A percentile compares a stretch with the other conserved stretches of the same genome.
phyloP scores from a whole-genome alignment of 2,797 vertebrate species.

The Thunnus albacares region DNA sequence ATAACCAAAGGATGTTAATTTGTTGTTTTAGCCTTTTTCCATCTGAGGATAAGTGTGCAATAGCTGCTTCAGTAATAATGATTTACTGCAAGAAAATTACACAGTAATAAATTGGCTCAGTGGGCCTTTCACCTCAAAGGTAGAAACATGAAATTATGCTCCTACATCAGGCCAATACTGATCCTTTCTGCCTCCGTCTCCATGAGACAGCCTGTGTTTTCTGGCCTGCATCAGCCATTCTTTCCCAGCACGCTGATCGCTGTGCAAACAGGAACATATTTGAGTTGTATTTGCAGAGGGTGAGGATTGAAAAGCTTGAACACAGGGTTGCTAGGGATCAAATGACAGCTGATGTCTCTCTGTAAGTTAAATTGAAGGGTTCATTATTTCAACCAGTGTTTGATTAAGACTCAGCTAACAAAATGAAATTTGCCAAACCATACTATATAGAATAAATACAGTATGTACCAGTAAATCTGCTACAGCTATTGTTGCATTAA shows the following conservation, averaged over 20 bases:
- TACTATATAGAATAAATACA: not conserved
- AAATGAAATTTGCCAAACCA: not conserved
- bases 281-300: constrained; percentile 65
- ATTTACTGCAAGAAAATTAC: constrained; percentile 15
- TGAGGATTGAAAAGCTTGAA: constrained; percentile 16
- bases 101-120: constrained; percentile 18
- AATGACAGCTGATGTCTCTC: constrained; percentile 25
- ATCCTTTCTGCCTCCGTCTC: not conserved
- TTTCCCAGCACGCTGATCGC: constrained; percentile 8
- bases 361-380: constrained; percentile 11
- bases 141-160: constrained; percentile 17
- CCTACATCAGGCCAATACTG: not conserved
- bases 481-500: constrained; percentile 8
- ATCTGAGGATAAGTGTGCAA: constrained; percentile 22
- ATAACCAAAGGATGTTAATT: constrained; percentile 20
- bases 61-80: constrained; percentile 9
- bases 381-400: not conserved
- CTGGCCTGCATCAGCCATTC: constrained; percentile 17
- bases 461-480: not conserved
- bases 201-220: constrained; percentile 32
- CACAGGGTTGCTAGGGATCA: constrained; percentile 55
- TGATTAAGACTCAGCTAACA: not conserved
- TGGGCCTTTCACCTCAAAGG: constrained; percentile 1
- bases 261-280: constrained; percentile 64
- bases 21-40: constrained; percentile 13